Base-by-base conservation (phyloP, 2,888 invertebrate genomes). In the Lasioglossum malachurum region DNA sequence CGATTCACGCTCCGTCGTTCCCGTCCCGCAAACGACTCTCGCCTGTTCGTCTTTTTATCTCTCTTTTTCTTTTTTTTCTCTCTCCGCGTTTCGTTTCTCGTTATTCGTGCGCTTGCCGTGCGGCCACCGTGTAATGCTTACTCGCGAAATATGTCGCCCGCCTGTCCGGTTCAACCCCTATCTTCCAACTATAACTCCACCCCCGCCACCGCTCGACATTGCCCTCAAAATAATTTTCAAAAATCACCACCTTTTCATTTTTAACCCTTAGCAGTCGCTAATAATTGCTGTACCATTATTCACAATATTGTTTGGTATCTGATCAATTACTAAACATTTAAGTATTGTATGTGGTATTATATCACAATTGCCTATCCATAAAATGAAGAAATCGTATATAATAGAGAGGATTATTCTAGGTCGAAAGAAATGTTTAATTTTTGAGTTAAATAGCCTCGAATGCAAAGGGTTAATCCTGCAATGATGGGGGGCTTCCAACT, bases 1-100 rank as follows among this genome's bases (percentile, higher is more conserved):
- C 74, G 75, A 79, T 75, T 64, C 80, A 46, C 69, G 46, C 64
- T 64, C 64, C n/a, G n/a, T 44, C 46, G 64, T 64, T 72, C 76
- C 69, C 64, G 72, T 27, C 71, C 71, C 35, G n/a, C 38, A 69
- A 69, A 69, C 69, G 23, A 10, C 38, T 69, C 38, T 41, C 69
- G 41, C 31, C 64, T 31, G 16, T 64, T 64, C 64, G 4, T 64
- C 16, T 14, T 64, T 16, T 64, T 31, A 12, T 31, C 0, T 23
- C 31, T 4, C 10, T 2, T 19, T 14, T 31, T 8, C 7, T 19
- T 8, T 35, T n/a, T 12, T 1, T 27, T 31, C 12, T 75, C 60
- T 60, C 27, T 16, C 19, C 44, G 44, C 23, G 31, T 41, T 60
- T 44, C 44, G 75, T 38, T 76, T 71, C 69, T 69, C 71, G 71